phyloP scores from a whole-genome alignment of 2,113 vertebrate genomes.

The Pavo muticus region DNA sequence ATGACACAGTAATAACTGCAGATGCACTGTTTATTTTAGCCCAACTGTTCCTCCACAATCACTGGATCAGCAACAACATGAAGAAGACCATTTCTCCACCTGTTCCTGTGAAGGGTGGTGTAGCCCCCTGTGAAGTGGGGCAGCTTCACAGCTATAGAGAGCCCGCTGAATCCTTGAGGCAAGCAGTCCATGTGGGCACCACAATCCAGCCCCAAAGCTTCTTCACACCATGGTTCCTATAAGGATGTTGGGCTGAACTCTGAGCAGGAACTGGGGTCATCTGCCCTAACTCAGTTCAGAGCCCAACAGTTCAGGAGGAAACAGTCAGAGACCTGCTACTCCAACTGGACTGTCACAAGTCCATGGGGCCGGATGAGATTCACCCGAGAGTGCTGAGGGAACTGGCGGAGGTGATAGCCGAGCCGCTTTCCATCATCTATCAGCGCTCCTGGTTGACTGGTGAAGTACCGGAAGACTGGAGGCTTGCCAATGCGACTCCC shows the following conservation, averaged over 20 bases:
- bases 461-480: too few species aligned
- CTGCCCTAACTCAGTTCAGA: accelerated
- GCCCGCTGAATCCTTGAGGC: accelerated
- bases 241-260: neutral
- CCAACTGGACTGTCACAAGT: too few species aligned
- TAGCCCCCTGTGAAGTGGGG: neutral
- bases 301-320: too few species aligned
- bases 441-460: too few species aligned
- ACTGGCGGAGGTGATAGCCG: too few species aligned
- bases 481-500: too few species aligned
- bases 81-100: neutral
- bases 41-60: neutral
- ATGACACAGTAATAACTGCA: neutral
- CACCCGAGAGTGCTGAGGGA: too few species aligned
- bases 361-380: too few species aligned
- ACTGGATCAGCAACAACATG: neutral
- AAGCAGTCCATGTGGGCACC: accelerated
- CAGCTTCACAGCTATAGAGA: neutral
- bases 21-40: neutral
- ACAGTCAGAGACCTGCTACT: too few species aligned
- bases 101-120: neutral
- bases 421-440: too few species aligned
- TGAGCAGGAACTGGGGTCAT: neutral
- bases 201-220: accelerated
- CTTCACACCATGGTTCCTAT: neutral